Evolutionary conservation across 2,797 vertebrate species (phyloP).

Genomic region (Peromyscus eremicus): DNA sequence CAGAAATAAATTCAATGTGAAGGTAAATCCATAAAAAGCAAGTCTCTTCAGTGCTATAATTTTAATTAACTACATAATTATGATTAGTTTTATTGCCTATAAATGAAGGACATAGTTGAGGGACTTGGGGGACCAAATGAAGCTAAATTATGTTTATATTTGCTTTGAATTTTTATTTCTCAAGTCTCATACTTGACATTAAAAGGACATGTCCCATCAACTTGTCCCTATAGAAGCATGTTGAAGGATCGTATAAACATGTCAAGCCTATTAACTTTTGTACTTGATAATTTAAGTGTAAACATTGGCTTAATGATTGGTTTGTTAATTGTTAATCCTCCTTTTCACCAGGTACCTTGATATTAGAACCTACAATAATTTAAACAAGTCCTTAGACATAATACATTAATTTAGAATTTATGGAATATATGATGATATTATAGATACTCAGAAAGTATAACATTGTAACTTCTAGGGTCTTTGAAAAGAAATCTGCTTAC

Average conservation of each 20-base stretch:
- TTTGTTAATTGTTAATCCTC: not conserved
- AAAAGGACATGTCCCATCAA: not conserved
- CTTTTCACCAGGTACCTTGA: not conserved
- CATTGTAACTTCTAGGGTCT: not conserved
- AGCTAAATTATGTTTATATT: not conserved
- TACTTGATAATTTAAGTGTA: not conserved
- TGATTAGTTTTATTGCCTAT: not conserved
- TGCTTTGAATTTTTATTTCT: conserved; percentile 35
- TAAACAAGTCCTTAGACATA: conserved; percentile 12
- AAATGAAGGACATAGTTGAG: not conserved
- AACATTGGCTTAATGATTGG: not conserved
- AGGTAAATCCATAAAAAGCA: not conserved
- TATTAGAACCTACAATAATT: not conserved
- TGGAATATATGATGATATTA: not conserved
- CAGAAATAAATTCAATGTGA: not conserved
- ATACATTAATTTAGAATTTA: conserved; percentile 40
- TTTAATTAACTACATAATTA: conserved; percentile 25
- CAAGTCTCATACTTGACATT: not conserved
- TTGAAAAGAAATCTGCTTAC: conserved; percentile 31
- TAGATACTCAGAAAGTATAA: not conserved
- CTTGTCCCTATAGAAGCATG: not conserved
- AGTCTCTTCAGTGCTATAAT: not conserved
- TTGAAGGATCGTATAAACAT: not conserved
- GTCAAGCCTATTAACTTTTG: not conserved
- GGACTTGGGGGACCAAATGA: not conserved